A percentile compares a stretch with the other conserved stretches of the same genome.
Conservation (phyloP, 2,797 vertebrate genomes). For the Pelobates cultripes region DNA sequence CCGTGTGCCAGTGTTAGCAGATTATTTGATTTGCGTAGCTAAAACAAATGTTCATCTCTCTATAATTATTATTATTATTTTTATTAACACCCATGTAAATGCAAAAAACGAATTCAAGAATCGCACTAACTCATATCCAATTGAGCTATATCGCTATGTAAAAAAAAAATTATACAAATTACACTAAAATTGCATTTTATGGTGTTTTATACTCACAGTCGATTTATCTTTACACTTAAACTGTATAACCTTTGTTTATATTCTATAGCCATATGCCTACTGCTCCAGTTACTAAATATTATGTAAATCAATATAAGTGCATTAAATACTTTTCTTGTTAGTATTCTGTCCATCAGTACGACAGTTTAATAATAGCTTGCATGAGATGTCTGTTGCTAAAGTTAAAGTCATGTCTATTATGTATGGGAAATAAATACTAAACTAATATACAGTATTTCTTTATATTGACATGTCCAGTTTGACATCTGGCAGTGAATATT, state of each 20-base stretch:
- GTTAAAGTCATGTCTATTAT: constrained; percentile 28
- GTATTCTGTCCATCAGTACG: neutral
- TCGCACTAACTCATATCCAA: too few species aligned
- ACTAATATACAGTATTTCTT: constrained; percentile 35
- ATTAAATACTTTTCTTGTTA: neutral
- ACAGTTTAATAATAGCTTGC: constrained; percentile 18
- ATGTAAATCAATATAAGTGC: neutral
- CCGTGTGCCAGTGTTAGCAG: too few species aligned
- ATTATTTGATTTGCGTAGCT: too few species aligned
- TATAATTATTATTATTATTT: too few species aligned
- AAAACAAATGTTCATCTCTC: too few species aligned
- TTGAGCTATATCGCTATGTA: too few species aligned
- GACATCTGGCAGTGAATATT: constrained; percentile 56
- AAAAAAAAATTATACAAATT: too few species aligned
- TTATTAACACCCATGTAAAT: too few species aligned
- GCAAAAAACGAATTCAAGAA: too few species aligned
- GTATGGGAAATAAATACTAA: constrained; percentile 9
- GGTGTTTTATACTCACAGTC: too few species aligned
- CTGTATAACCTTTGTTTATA: neutral
- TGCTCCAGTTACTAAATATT: neutral
- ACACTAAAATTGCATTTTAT: too few species aligned
- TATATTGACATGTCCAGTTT: constrained; percentile 41
- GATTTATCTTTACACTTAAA: neutral
- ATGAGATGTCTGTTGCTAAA: neutral
- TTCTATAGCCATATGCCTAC: neutral